Evolutionary conservation across 1,140 invertebrate genomes (phyloP).

Genomic region (Bombus waltoni): DNA sequence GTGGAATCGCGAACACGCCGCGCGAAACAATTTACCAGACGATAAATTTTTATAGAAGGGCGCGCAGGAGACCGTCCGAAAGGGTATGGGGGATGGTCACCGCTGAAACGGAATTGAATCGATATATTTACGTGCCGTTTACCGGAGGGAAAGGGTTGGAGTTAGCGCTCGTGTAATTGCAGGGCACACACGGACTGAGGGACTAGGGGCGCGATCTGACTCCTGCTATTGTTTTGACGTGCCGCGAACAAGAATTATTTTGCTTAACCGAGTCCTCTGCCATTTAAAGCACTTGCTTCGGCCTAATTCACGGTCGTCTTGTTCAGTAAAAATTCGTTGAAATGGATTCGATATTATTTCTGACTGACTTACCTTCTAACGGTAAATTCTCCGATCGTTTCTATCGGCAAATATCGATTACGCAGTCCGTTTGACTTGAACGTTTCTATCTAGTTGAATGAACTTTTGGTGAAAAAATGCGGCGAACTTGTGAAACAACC

Average conservation of each 20-base stretch:
- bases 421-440: no score
- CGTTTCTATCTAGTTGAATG: no score
- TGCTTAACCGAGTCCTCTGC: background rate
- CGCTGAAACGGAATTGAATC: constrained; percentile 82
- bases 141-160: constrained; percentile 76
- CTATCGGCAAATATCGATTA: no score
- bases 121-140: constrained; percentile 83
- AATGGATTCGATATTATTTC: no score
- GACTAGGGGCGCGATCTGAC: constrained; percentile 52
- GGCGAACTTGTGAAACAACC: no score
- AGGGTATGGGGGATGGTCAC: constrained; percentile 57
- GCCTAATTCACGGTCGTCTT: no score
- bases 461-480: no score
- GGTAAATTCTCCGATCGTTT: no score
- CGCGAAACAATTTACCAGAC: constrained; percentile 83
- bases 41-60: constrained; percentile 84
- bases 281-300: background rate
- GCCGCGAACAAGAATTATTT: constrained; percentile 7
- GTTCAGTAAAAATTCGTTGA: no score
- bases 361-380: no score
- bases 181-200: constrained; percentile 44
- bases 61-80: constrained; percentile 56
- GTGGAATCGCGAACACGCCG: constrained; percentile 73
- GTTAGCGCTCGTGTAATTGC: constrained; percentile 80
- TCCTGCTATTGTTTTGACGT: constrained; percentile 24